Conservation (phyloP, 2,797 vertebrate species). For the Carapus acus region DNA sequence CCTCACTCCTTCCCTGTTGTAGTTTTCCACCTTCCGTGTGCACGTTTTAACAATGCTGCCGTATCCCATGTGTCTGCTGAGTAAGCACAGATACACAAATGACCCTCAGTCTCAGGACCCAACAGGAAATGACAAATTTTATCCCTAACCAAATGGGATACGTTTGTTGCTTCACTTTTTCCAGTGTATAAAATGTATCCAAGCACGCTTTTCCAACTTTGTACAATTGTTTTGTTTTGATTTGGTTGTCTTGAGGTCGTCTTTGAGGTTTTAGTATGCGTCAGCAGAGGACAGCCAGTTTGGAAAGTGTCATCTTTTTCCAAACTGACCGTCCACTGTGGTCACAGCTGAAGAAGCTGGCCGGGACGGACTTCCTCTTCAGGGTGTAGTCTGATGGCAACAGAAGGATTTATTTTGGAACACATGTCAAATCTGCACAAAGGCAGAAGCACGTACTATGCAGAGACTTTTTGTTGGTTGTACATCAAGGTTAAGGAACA, state of each 20-base stretch:
- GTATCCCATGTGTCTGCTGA: conserved; percentile 30
- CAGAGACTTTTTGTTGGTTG: not conserved
- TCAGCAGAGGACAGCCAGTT: conserved; percentile 14
- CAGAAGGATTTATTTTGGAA: too few species aligned
- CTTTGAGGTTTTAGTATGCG: conserved; percentile 14
- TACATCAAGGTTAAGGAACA: not conserved
- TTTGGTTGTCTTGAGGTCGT: conserved; percentile 1
- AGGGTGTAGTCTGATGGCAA: conserved; percentile 10
- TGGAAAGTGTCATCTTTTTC: conserved; percentile 16
- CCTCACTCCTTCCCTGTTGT: not conserved
- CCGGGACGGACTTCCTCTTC: conserved; percentile 7
- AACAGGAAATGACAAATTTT: conserved; percentile 26
- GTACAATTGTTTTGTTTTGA: conserved; percentile 51
- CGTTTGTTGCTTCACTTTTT: conserved; percentile 17
- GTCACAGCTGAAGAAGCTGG: conserved; percentile 9
- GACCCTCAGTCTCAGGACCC: conserved; percentile 21
- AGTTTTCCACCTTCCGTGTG: conserved; percentile 31
- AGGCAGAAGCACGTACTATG: not conserved
- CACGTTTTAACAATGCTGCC: conserved; percentile 3
- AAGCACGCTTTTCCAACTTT: conserved; percentile 27
- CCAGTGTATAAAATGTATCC: conserved; percentile 50
- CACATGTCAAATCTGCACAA: too few species aligned
- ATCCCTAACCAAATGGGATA: conserved; percentile 25
- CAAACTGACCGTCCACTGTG: not conserved
- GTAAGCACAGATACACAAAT: conserved; percentile 25